These are phyloP conservation scores for Andrena haemorrhoa DNA, from an alignment of 2,888 invertebrate species.

Conservation along the genomic window DNA sequence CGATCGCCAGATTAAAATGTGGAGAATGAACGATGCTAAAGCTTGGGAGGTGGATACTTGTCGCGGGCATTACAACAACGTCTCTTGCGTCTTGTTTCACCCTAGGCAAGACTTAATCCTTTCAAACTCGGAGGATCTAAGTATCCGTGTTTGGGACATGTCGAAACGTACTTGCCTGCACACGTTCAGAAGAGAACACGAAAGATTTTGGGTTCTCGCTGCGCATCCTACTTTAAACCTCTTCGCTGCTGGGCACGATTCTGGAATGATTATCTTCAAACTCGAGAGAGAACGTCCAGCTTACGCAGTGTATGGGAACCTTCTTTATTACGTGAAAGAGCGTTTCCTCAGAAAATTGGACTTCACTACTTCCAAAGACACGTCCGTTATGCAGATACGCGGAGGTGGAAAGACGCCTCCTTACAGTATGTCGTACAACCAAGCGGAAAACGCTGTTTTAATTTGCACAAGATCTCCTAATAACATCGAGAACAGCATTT, in stretches of 20 bases:
- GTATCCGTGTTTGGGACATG: conserved; percentile 99
- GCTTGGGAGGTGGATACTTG: conserved; percentile 99
- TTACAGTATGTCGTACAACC: conserved; percentile 97
- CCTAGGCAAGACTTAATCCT: conserved; percentile 98
- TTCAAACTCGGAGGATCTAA: conserved; percentile 99
- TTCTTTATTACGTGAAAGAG: conserved; percentile 98
- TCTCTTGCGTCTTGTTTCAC: conserved; percentile 98
- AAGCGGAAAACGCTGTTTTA: conserved; percentile 97
- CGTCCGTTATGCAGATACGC: conserved; percentile 96
- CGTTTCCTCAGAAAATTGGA: conserved; percentile 95
- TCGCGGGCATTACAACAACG: conserved; percentile 99
- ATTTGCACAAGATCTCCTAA: conserved; percentile 91
- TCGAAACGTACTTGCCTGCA: conserved; percentile 96
- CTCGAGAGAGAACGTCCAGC: conserved; percentile 98
- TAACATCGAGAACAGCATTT: conserved; percentile 95
- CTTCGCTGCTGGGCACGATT: conserved; percentile 99
- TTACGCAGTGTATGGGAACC: conserved; percentile 96
- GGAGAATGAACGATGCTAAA: conserved; percentile 99
- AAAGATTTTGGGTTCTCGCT: conserved; percentile 98
- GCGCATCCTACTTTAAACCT: conserved; percentile 97
- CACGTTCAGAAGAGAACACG: conserved; percentile 97
- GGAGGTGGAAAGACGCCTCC: conserved; percentile 92
- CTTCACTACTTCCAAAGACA: conserved; percentile 96
- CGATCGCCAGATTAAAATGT: conserved; percentile 98
- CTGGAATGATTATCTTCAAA: conserved; percentile 95